These are phyloP conservation scores for Acleris laterana DNA, from an alignment of 2,888 invertebrate genomes.

Conservation along the genomic window DNA sequence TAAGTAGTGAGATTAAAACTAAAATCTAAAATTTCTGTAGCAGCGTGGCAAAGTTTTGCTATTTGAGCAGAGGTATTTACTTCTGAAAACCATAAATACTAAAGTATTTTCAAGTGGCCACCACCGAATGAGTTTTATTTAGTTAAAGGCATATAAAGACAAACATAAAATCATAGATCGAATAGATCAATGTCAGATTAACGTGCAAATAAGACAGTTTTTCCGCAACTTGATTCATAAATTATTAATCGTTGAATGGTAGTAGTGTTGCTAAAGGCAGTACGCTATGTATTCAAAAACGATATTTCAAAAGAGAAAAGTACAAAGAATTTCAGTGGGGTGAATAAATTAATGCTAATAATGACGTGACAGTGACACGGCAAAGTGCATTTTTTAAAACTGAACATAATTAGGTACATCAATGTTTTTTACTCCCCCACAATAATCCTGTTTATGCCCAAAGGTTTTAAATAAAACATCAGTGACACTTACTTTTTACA, in stretches of 20 bases:
- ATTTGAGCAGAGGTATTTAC: too few relatives aligned
- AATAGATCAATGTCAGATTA: too few relatives aligned
- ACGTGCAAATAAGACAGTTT: too few relatives aligned
- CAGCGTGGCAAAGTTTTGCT: too few relatives aligned
- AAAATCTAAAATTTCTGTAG: too few relatives aligned
- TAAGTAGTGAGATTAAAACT: too few relatives aligned
- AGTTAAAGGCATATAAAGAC: too few relatives aligned
- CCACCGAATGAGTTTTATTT: too few relatives aligned
- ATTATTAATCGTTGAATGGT: background rate
- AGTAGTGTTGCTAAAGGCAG: conserved; percentile 1
- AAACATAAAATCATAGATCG: background rate
- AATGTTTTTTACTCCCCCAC: background rate
- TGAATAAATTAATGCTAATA: conserved; percentile 33
- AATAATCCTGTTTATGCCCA: background rate
- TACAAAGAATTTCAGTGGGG: conserved; percentile 10
- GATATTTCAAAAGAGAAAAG: background rate
- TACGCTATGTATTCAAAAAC: background rate
- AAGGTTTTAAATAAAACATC: too few relatives aligned
- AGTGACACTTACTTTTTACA: too few relatives aligned
- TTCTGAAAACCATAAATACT: too few relatives aligned
- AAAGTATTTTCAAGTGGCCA: too few relatives aligned
- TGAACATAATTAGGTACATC: conserved; percentile 5
- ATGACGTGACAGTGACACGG: conserved; percentile 22
- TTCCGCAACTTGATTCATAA: background rate
- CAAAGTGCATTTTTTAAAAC: conserved; percentile 27